Percentiles rank a stretch among this genome's conserved stretches.
Conservation (phyloP, 1,140 invertebrate genomes). For the Sitobion miscanthi region DNA sequence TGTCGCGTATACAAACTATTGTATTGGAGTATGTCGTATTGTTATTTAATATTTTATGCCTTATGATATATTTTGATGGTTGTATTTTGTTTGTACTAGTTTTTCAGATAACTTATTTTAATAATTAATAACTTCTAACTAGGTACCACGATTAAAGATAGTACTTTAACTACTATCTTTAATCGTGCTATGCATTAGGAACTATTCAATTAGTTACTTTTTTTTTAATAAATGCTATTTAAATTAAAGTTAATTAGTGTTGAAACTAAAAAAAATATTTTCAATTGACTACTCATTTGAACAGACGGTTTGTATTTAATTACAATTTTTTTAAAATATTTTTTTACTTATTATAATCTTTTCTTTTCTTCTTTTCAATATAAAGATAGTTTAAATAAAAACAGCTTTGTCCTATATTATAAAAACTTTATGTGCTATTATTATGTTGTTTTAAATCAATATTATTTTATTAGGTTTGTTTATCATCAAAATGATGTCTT, state of each 20-base stretch:
- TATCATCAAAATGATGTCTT: slow-evolving; percentile 68
- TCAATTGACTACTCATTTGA: not conserved
- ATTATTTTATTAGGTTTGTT: slow-evolving; percentile 12
- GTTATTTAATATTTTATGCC: too few relatives aligned
- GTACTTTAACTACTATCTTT: too few relatives aligned
- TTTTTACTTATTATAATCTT: not conserved
- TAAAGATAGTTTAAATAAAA: not conserved
- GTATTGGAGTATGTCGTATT: too few relatives aligned
- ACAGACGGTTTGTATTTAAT: not conserved
- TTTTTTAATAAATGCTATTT: not conserved
- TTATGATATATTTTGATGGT: too few relatives aligned
- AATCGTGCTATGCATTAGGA: too few relatives aligned
- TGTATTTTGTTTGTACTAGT: too few relatives aligned
- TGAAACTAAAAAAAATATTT: not conserved
- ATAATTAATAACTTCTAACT: too few relatives aligned
- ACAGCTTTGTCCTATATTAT: not conserved
- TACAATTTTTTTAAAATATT: not conserved
- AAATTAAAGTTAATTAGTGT: not conserved
- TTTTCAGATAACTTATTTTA: too few relatives aligned
- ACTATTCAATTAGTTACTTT: too few relatives aligned
- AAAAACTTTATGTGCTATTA: too few relatives aligned
- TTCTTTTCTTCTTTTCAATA: not conserved
- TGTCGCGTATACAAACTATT: too few relatives aligned
- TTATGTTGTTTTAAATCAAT: not conserved
- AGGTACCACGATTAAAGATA: too few relatives aligned